Base-by-base conservation (phyloP, 2,113 vertebrate genomes). In the Gallinago undulata region DNA sequence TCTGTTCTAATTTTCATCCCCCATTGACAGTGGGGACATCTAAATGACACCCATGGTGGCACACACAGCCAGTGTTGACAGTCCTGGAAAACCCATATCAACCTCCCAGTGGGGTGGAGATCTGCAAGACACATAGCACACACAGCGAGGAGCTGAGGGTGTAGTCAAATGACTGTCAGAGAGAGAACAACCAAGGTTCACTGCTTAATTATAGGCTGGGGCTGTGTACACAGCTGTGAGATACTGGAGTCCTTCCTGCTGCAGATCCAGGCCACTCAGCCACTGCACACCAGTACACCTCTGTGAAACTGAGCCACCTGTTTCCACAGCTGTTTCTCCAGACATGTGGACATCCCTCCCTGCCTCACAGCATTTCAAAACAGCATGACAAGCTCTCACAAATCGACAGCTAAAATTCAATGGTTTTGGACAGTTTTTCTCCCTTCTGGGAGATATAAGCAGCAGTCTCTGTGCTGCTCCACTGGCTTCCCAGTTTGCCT, bases 291-390 rank as follows among this genome's bases (percentile, higher is more conserved):
- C 17, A 15, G 37, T 1, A 2, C 17, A 31, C 5, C 14, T 74
- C 50, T 0, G 0, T 7, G 17, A 74, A 25, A 51, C 19, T 19
- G 43, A 85, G 27, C 4, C 8, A 68, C 33, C 24, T 66, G 6
- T 63, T 53, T 59, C 51, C 56, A 47, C 0, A 2, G 3, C 30
- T 68, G 10, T 10, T 88, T 13, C 24, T 85, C n/a, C 25, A 69
- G 57, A 63, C 19, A 22, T 41, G 24, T 25, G 55, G 45, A 19
- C n/a, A 88, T 16, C 17, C 6, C 23, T 80, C 28, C 50, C 19
- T 19, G 41, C 28, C n/a, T 63, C 37, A 18, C 27, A 64, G 39
- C 11, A 35, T 90, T 89, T 78, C 86, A 88, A 91, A 60, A 4
- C 7, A 60, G 4, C 47, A 56, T 60, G 39, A 68, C 8, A 31